Base-by-base conservation (phyloP, 2,113 vertebrate species). In the Prinia subflava region DNA sequence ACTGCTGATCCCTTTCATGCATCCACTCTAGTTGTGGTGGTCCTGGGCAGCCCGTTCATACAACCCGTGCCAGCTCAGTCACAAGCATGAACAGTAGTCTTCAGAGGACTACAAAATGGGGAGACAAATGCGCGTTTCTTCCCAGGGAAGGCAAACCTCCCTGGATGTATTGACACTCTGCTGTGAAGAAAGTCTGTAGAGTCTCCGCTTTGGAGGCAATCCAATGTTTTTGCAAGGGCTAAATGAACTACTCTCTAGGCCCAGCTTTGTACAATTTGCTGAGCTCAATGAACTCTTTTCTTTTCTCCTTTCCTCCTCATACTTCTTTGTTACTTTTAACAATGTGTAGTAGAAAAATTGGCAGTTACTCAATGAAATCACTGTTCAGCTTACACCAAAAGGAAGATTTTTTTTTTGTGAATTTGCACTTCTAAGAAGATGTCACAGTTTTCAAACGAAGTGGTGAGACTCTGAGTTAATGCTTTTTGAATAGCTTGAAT, bases 331-430 rank as follows among this genome's bases (percentile, higher is more conserved):
- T 95, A 62, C 69, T 86, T 94, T 92, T 84, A 90, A 95, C 95
- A 96, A 94, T 95, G 79, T 67, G 83, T 92, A 92, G 94, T 95
- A 96, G 92, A 94, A 97, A 94, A 96, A 90, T 89, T 97, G 96
- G 95, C 97, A 87, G 67, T 88, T 93, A 71, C 93, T 97, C 82
- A 95, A 91, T 96, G 95, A 95, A 96, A 92, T 95, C 89, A 91
- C 89, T 97, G 96, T 97, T 95, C 94, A 94, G 75, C 90, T 91
- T 87, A 64, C 55, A 91, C 95, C 76, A 92, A 96, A 97, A 91
- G 89, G 93, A 90, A 79, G 89, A 88, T 50, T 92, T 90, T 88
- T 90, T 88, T 90, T 89, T 75, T 52, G 57, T 84, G 87, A 93
- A 91, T 95, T 93, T 94, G 82, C 76, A 84, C 86, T 95, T 96